Conservation (phyloP, 2,113 vertebrate species). For the Phainopepla nitens region DNA sequence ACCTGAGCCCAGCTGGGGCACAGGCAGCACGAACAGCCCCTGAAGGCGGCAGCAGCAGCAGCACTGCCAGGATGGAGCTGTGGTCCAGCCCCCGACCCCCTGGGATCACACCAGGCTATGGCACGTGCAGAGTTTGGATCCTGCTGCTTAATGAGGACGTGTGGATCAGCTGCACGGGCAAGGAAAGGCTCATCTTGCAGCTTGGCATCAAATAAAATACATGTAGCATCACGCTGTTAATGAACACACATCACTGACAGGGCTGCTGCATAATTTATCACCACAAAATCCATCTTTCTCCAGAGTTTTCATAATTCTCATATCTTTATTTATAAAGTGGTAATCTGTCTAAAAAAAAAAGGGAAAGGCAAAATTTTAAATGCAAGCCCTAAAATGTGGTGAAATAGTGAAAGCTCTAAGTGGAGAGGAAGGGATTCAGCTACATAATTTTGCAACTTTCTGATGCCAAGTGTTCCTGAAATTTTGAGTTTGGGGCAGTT, state of each 20-base stretch:
- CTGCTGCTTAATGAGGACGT: not conserved
- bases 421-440: not conserved
- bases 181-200: not conserved
- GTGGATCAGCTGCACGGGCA: not conserved
- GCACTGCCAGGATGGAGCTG: not conserved
- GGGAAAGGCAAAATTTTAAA: not conserved
- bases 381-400: not conserved
- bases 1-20: not conserved
- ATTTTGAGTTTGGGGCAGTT: not conserved
- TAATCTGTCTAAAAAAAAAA: not conserved
- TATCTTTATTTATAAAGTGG: not conserved
- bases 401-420: not conserved
- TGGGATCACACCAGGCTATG: fast-evolving
- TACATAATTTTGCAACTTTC: not conserved
- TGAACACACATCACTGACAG: not conserved
- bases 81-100: not conserved
- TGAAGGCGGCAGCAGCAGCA: not conserved
- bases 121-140: fast-evolving
- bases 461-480: not conserved
- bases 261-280: not conserved
- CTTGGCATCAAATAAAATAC: not conserved
- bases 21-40: not conserved
- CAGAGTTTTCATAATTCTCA: not conserved
- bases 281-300: not conserved
- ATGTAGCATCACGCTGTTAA: not conserved